phyloP scores from a whole-genome alignment of 2,797 vertebrate species.

The Pantherophis alleghaniensis region DNA sequence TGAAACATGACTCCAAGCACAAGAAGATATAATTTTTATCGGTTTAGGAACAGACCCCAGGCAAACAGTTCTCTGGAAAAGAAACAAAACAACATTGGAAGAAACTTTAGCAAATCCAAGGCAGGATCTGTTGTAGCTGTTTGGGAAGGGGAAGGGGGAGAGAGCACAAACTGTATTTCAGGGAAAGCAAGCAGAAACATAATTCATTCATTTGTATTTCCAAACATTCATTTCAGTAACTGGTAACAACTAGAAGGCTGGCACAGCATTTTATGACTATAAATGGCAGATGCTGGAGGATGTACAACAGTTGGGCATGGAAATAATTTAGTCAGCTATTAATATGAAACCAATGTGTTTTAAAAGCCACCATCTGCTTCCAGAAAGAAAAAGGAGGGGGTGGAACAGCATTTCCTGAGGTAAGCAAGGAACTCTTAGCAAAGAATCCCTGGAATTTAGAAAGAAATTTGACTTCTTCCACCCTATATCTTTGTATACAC shows the following conservation, averaged over 20 bases:
- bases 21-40: slow-evolving; percentile 7
- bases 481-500: neutral
- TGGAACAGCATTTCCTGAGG: neutral
- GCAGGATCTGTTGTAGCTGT: neutral
- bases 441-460: slow-evolving; percentile 12
- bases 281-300: neutral
- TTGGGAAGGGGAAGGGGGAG: neutral
- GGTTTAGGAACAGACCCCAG: slow-evolving; percentile 1
- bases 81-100: neutral
- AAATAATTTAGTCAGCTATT: neutral
- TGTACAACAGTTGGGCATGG: neutral
- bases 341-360: slow-evolving; percentile 1
- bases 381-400: neutral
- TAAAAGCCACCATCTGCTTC: neutral
- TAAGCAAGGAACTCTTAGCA: slow-evolving; percentile 5
- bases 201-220: neutral
- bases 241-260: neutral
- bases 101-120: neutral
- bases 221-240: slow-evolving; percentile 3
- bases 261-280: neutral
- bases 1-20: neutral
- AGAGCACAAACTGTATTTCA: neutral
- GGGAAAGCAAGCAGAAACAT: neutral
- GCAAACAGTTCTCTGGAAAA: neutral
- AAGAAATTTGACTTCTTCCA: neutral